A percentile compares a stretch with the other conserved stretches of the same genome.
phyloP scores from a whole-genome alignment of 2,113 vertebrate genomes.

The Apeltes quadracus region DNA sequence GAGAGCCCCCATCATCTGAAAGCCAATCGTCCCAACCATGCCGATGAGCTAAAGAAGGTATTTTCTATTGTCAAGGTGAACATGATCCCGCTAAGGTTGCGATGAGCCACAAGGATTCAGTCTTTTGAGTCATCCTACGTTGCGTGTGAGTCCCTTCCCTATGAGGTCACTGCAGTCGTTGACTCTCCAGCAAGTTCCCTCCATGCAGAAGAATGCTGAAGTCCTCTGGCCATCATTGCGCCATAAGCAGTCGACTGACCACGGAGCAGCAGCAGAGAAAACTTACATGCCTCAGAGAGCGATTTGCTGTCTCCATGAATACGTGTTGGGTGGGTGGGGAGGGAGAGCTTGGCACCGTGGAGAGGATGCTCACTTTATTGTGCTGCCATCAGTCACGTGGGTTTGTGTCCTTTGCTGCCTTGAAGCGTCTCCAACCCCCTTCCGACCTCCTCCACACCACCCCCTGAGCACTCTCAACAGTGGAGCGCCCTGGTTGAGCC shows the following conservation, averaged over 20 bases:
- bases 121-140: constrained; percentile 13
- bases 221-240: constrained; percentile 23
- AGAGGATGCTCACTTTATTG: constrained; percentile 72
- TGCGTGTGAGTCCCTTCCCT: constrained; percentile 34
- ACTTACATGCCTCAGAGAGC: constrained; percentile 57
- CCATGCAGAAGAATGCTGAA: constrained; percentile 42
- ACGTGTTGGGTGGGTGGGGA: constrained; percentile 1
- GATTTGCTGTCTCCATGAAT: constrained; percentile 54
- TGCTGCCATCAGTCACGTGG: constrained; percentile 74
- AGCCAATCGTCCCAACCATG: neutral
- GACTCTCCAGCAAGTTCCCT: constrained; percentile 17
- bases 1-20: constrained; percentile 1
- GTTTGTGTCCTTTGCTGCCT: constrained; percentile 72
- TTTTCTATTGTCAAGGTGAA: constrained; percentile 17
- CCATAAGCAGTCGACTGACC: constrained; percentile 45
- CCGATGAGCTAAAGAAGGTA: neutral
- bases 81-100: constrained; percentile 5
- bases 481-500: constrained; percentile 51
- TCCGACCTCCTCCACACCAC: neutral
- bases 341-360: constrained; percentile 44
- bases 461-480: constrained; percentile 43
- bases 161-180: constrained; percentile 39
- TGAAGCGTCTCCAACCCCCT: constrained; percentile 45
- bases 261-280: constrained; percentile 34
- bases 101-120: constrained; percentile 24